These are phyloP conservation scores for Vanessa atalanta DNA, from an alignment of 1,140 invertebrate species.

Conservation along the genomic window DNA sequence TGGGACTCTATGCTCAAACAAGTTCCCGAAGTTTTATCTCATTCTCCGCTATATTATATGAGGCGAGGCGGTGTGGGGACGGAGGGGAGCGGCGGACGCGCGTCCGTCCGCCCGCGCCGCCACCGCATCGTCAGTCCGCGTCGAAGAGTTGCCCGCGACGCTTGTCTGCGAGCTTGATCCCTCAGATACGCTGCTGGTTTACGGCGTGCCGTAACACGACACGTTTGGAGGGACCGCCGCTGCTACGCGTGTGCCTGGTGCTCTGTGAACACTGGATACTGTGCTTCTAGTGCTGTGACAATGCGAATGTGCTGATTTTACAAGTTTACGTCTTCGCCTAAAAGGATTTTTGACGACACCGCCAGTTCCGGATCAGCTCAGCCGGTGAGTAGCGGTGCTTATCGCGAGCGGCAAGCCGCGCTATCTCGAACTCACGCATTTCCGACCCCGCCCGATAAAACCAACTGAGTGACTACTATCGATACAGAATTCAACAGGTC, in stretches of 20 bases:
- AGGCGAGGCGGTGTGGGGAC: slow-evolving; percentile 51
- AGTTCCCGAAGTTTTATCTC: slow-evolving; percentile 77
- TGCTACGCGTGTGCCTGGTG: slow-evolving; percentile 74
- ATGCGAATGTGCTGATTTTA: slow-evolving; percentile 72
- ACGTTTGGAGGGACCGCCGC: slow-evolving; percentile 79
- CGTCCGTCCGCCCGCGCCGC: slow-evolving; percentile 75
- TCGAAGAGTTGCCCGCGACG: slow-evolving; percentile 72
- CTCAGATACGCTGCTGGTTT: slow-evolving; percentile 80
- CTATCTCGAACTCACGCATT: slow-evolving; percentile 78
- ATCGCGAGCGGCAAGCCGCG: slow-evolving; percentile 70
- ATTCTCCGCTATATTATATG: slow-evolving; percentile 55
- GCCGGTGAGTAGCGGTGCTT: slow-evolving; percentile 78
- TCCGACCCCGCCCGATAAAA: slow-evolving; percentile 78
- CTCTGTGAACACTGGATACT: slow-evolving; percentile 74
- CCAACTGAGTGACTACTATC: slow-evolving; percentile 47
- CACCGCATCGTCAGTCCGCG: slow-evolving; percentile 78
- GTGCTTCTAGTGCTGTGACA: slow-evolving; percentile 72
- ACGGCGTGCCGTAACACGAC: slow-evolving; percentile 80
- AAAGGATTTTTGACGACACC: slow-evolving; percentile 72
- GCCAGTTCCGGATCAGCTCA: slow-evolving; percentile 78
- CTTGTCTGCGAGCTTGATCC: slow-evolving; percentile 73
- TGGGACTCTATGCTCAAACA: slow-evolving; percentile 70
- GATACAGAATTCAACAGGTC: slow-evolving; percentile 15
- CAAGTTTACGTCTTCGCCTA: slow-evolving; percentile 47
- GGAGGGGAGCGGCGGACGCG: slow-evolving; percentile 51